phyloP scores from a whole-genome alignment of 2,113 vertebrate species.

The Pterocles gutturalis region DNA sequence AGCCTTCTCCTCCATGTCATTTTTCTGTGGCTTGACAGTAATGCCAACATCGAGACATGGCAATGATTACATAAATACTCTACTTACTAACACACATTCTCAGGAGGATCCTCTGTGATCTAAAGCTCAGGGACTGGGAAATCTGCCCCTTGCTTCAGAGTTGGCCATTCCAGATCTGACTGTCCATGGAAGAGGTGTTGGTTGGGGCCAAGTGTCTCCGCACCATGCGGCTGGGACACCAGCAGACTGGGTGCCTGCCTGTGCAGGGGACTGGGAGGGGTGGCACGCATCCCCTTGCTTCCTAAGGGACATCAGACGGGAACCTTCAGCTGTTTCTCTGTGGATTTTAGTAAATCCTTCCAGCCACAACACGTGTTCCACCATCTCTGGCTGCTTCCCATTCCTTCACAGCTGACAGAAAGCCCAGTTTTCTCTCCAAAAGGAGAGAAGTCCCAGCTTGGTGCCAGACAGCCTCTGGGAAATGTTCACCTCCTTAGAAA shows the following conservation, averaged over 20 bases:
- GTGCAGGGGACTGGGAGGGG: rapidly evolving
- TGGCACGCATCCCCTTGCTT: rapidly evolving
- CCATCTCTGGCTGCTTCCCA: neutral
- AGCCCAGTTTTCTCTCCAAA: neutral
- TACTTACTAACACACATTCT: neutral
- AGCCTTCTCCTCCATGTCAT: neutral
- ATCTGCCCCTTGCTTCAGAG: neutral
- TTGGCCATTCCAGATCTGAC: rapidly evolving
- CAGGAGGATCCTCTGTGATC: neutral
- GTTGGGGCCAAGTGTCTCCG: neutral
- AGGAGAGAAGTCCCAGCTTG: neutral
- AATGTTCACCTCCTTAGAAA: neutral
- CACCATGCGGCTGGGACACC: neutral
- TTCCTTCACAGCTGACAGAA: neutral
- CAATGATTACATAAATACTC: neutral
- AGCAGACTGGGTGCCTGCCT: neutral
- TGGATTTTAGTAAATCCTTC: neutral
- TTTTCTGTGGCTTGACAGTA: neutral
- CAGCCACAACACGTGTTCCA: neutral
- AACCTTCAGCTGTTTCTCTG: neutral
- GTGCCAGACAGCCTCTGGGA: neutral
- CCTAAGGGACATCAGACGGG: neutral
- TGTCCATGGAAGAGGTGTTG: neutral
- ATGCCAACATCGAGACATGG: neutral
- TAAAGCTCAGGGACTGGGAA: neutral